Base-by-base conservation (phyloP, 1,140 invertebrate genomes). In the Globodera ellingtonae region DNA sequence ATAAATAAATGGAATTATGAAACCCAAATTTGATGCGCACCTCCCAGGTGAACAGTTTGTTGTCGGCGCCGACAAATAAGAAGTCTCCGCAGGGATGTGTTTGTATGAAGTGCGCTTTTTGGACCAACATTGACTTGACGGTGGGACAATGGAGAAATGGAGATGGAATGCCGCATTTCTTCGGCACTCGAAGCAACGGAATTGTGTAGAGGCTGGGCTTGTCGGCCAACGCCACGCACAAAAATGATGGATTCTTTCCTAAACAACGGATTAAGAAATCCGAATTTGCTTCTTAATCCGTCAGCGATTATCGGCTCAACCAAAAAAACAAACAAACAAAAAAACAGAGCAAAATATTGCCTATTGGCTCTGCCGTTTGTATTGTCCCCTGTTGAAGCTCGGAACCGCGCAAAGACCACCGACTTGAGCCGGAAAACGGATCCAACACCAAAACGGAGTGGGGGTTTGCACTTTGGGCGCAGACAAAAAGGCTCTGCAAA, bases 11-110 rank as follows among this genome's bases (percentile, higher is more conserved):
- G 35, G 35, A 35, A 35, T 35, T 65, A 65, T 3, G 0, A 15
- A 15, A 21, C 59, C 59, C 13, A 21, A 62, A 15, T 62, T 18
- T 67, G n/a, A 15, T 67, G n/a, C n/a, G 10, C 3, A 77, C 75
- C 75, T 77, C 75, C 56, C 56, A 77, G 6, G 35, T 35, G 21
- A 44, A 69, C 48, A 77, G 15, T 44, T 69, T 77, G 62, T 77
- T 77, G 46, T 69, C 56, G 48, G 24, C 24, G 8, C 21, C 75
- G 46, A 77, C 13, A 77, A 77, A 77, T 21, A 77, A 10, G 21
- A 77, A 77, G 24, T 77, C 75, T 4, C 62, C 75, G 69, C 50
- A 65, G 13, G 75, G 75, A 69, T 77, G 75, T n/a, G 75, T 35
- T 67, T 67, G 62, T 21, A 77, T 67, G 65, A 65, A 67, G 47